Percentiles rank a stretch among this genome's conserved stretches.
Conservation (phyloP, 2,113 vertebrate genomes). For the Alligator sinensis region DNA sequence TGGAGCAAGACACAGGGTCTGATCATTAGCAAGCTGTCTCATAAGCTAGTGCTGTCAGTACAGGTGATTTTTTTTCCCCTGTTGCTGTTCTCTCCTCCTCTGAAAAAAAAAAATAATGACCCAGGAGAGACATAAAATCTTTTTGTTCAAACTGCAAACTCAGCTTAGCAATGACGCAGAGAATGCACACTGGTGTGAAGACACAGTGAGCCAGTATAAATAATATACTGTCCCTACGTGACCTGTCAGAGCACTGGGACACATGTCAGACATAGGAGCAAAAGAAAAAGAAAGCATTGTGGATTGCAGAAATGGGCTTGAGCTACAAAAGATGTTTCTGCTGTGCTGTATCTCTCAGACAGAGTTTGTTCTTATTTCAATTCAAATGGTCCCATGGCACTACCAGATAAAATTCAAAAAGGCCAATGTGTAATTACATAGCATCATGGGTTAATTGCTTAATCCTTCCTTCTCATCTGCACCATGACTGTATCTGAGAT, state of each 20-base stretch:
- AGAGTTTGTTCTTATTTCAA: not conserved
- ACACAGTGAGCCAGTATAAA: not conserved
- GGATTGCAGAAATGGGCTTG: not conserved
- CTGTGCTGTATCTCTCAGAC: accelerated
- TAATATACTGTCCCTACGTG: not conserved
- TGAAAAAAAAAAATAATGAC: not conserved
- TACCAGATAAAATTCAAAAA: not conserved
- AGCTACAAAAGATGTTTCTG: not conserved
- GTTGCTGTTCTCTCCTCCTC: not conserved
- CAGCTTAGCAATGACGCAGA: not conserved
- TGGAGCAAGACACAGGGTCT: not conserved
- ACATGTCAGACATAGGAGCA: not conserved
- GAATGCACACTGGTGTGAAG: not conserved
- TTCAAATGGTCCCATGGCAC: not conserved
- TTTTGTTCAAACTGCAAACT: not conserved
- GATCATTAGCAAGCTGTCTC: not conserved
- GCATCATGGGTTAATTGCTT: not conserved
- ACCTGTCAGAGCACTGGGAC: not conserved
- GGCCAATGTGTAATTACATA: not conserved
- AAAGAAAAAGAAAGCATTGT: not conserved
- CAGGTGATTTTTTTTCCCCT: not conserved
- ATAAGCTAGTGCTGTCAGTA: not conserved
- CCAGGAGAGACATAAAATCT: not conserved
- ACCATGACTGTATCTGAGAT: no score
- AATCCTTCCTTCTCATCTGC: not conserved